phyloP scores from a whole-genome alignment of 1,140 invertebrate genomes.

The Papilio machaon region DNA sequence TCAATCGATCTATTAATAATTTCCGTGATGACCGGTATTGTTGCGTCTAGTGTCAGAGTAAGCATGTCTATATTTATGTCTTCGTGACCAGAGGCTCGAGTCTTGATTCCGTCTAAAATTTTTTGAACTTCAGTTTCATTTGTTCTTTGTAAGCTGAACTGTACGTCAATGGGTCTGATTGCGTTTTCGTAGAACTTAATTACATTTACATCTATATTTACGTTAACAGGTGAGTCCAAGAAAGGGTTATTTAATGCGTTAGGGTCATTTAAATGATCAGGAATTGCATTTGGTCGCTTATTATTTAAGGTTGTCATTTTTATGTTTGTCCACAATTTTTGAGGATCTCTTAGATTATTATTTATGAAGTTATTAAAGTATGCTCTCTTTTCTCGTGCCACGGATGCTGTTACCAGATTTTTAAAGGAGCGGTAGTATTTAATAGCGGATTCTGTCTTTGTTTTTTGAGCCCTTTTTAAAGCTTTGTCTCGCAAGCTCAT shows the following conservation, averaged over 20 bases:
- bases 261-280: constrained; percentile 41
- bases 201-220: constrained; percentile 8
- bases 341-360: constrained; percentile 40
- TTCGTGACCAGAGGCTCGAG: constrained; percentile 38
- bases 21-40: constrained; percentile 35
- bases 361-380: constrained; percentile 42
- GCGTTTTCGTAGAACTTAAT: constrained; percentile 31
- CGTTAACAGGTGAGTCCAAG: constrained; percentile 33
- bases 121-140: constrained; percentile 38
- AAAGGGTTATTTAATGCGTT: constrained; percentile 42
- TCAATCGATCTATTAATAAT: constrained; percentile 42
- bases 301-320: constrained; percentile 35
- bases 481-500: constrained; percentile 44
- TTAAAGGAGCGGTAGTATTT: constrained; percentile 43
- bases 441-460: constrained; percentile 37
- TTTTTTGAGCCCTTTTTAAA: constrained; percentile 37
- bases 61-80: constrained; percentile 41
- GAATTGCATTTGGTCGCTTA: constrained; percentile 13
- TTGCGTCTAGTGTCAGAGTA: constrained; percentile 34
- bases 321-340: constrained; percentile 40
- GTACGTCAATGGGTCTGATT: not conserved
- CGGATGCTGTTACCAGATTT: constrained; percentile 41
- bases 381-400: constrained; percentile 39
- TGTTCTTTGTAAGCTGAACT: constrained; percentile 29
- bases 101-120: constrained; percentile 41